A percentile compares a stretch with the other conserved stretches of the same genome.
Conservation (phyloP, 2,113 vertebrate species). For the Dicentrarchus labrax region DNA sequence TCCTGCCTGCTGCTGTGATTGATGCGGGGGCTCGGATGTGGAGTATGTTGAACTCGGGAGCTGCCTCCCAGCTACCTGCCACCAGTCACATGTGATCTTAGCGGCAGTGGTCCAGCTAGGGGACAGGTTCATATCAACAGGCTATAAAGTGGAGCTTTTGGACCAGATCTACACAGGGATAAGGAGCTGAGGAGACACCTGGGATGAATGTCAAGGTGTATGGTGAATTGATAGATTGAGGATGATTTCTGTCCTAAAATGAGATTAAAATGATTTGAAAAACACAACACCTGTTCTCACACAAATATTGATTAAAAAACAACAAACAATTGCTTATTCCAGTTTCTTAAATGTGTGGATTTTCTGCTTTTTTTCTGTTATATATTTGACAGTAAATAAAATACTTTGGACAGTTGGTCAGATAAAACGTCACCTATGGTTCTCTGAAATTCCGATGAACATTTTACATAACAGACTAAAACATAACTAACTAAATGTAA, state of each 20-base stretch:
- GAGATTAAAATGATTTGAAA: neutral
- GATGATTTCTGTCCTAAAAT: neutral
- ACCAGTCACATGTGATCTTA: constrained; percentile 57
- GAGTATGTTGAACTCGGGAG: constrained; percentile 39
- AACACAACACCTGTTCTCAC: neutral
- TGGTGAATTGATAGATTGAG: too few relatives aligned
- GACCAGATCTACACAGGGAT: neutral
- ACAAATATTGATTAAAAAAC: neutral
- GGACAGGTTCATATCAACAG: constrained; percentile 2
- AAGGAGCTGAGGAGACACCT: neutral
- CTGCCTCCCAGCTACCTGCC: constrained; percentile 57
- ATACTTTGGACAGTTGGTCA: neutral
- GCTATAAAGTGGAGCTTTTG: constrained; percentile 18
- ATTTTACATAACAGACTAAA: too few relatives aligned
- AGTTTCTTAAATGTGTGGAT: neutral
- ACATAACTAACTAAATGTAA: neutral
- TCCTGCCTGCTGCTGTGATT: constrained; percentile 58
- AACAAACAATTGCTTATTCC: neutral
- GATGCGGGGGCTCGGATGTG: constrained; percentile 47
- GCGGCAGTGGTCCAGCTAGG: neutral
- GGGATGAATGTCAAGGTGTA: neutral
- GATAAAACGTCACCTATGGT: too few relatives aligned
- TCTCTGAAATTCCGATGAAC: too few relatives aligned
- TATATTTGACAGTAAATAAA: neutral
- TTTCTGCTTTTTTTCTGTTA: neutral